A percentile compares a stretch with the other conserved stretches of the same genome.
phyloP scores from a whole-genome alignment of 2,113 vertebrate species.

The Hymenochirus boettgeri region DNA sequence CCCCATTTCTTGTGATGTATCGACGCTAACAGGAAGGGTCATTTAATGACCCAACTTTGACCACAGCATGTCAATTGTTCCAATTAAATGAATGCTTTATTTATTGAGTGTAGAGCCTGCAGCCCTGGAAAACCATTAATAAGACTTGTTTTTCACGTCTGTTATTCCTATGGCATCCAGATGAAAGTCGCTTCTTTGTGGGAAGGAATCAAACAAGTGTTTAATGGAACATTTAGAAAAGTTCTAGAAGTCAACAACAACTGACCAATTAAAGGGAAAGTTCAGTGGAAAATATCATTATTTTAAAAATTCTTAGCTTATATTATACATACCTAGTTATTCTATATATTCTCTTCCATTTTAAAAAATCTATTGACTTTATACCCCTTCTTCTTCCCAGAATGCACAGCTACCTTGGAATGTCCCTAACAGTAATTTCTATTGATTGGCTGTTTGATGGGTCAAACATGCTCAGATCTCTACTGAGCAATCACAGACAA shows the following conservation, averaged over 20 bases:
- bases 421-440: too few species aligned
- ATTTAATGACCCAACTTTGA: conserved; percentile 17
- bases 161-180: neutral
- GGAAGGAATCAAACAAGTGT: conserved; percentile 14
- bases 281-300: too few species aligned
- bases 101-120: conserved; percentile 11
- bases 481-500: too few species aligned
- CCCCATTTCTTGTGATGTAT: neutral
- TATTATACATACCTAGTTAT: too few species aligned
- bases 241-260: conserved; percentile 6
- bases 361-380: too few species aligned
- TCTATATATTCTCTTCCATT: too few species aligned
- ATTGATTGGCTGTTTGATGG: too few species aligned
- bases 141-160: conserved; percentile 6
- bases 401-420: too few species aligned
- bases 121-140: conserved; percentile 12
- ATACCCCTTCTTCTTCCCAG: too few species aligned
- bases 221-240: conserved; percentile 12
- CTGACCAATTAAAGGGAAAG: too few species aligned
- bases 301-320: too few species aligned
- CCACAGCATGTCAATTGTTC: conserved; percentile 16
- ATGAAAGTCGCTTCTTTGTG: conserved; percentile 4
- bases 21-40: neutral
- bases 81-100: conserved; percentile 20
- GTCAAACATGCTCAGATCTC: too few species aligned